A percentile compares a stretch with the other conserved stretches of the same genome.
Evolutionary conservation across 2,113 vertebrate species (phyloP).

Genomic region (Pionites leucogaster): DNA sequence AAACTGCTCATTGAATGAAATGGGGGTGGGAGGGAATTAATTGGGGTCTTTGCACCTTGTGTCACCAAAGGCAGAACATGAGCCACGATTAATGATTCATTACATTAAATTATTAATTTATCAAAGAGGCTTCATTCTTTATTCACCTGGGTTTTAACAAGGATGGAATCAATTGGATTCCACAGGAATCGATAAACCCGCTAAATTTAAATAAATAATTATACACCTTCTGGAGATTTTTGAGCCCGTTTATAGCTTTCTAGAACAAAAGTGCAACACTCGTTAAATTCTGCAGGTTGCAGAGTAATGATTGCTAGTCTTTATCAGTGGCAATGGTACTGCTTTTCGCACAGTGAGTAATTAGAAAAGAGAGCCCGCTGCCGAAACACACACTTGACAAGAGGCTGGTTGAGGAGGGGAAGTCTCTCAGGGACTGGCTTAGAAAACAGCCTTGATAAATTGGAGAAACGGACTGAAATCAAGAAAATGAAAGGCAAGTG

Average conservation of each 20-base stretch:
- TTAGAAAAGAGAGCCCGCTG: not conserved
- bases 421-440: not conserved
- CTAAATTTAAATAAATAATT: constrained; percentile 49
- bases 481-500: not conserved
- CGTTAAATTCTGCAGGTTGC: not conserved
- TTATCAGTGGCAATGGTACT: not conserved
- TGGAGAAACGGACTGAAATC: not conserved
- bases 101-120: constrained; percentile 45
- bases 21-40: not conserved
- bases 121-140: constrained; percentile 27
- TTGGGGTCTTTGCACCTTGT: not conserved
- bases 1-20: not conserved
- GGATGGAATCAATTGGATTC: not conserved
- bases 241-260: not conserved
- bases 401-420: not conserved
- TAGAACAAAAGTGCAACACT: not conserved
- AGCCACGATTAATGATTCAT: not conserved
- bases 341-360: not conserved
- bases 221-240: not conserved
- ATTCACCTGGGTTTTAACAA: constrained; percentile 24
- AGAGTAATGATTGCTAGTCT: not conserved
- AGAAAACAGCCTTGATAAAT: not conserved
- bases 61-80: not conserved
- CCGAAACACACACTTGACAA: not conserved
- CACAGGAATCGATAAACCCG: not conserved